Base-by-base conservation (phyloP, 2,888 invertebrate genomes). In the Sphaerophoria rueppellii region DNA sequence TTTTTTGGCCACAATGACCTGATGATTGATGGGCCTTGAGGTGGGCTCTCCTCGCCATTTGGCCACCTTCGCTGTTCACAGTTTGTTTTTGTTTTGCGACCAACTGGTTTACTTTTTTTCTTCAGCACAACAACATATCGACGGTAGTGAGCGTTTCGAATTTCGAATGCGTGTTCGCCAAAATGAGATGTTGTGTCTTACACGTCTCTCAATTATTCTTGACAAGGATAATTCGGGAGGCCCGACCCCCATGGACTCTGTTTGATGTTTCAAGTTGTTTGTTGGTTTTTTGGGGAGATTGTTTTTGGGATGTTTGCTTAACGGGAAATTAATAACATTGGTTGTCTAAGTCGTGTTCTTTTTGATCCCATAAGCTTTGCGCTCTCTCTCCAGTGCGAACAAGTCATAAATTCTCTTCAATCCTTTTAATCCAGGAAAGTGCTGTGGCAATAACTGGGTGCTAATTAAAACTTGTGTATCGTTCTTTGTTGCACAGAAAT, bases 171-270 rank as follows among this genome's bases (percentile, higher is more conserved):
- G 75, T 83, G 83, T 83, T 83, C 83, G 32, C 40, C 75, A 55
- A 75, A 83, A 83, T 83, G 83, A 83, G 80, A 80, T 80, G 83
- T 83, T 80, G 79, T 83, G 75, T 80, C 72, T 79, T 83, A 83
- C 83, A 83, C 83, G 80, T 80, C 71, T 57, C 71, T 61, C 83
- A 83, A 83, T 83, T 83, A 83, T 67, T 83, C 72, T 80, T 83
- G 83, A 83, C 83, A 83, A 83, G 83, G 83, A 83, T 83, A 80
- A 79, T 79, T 75, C 80, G 80, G 80, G 74, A 80, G 75, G 79
- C 74, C 58, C 70, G 71, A 75, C 60, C 79, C 75, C 80, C 67
- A 65, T 70, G 40, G 77, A 52, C 35, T 69, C 7, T 55, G 69
- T 9, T 24, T 24, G 37, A 72, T 14, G 63, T 34, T 16, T 16